Base-by-base conservation (phyloP, 2,113 vertebrate species). In the Mugil cephalus region DNA sequence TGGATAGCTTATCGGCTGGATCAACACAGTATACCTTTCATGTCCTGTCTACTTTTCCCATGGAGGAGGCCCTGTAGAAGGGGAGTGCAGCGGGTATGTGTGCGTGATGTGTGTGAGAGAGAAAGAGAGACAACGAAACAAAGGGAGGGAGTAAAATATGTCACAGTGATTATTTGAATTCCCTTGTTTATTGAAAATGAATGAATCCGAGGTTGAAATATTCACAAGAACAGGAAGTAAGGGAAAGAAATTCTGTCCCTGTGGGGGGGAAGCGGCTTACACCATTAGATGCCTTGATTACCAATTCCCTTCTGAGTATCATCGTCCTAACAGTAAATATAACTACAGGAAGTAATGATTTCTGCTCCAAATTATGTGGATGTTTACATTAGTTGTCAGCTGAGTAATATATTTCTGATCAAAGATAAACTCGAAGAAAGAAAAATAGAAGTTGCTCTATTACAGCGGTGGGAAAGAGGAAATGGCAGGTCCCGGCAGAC, bases 271-370 rank as follows among this genome's bases (percentile, higher is more conserved):
- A n/a, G n/a, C 38, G 18, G 42, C 19, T 45, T 77, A 60, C 51
- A 65, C 45, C 66, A 66, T 70, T 45, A 74, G 72, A 90, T 85
- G 66, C 69, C 89, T 88, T 91, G 82, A 88, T 94, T 93, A 92
- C 84, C 75, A 91, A 81, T 80, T 74, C 90, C 85, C 90, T 66
- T 84, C 82, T 68, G 83, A 93, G 92, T 84, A 73, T 74, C 89
- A 82, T 91, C 88, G 88, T 82, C 63, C 19, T 70, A 47, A 87
- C 73, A 77, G 86, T 92, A 94, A 95, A 94, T 92, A 93, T 92
- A 95, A 91, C 91, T 89, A 88, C 93, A 95, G 95, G 94, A 96
- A 95, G 93, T 90, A 88, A 90, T 94, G 90, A 93, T 90, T 95
- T 91, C 90, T 94, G 72, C 88, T 88, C 91, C 87, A 95, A 95